Conservation (phyloP, 1,140 invertebrate genomes). For the Thalassaphorura encarpata region DNA sequence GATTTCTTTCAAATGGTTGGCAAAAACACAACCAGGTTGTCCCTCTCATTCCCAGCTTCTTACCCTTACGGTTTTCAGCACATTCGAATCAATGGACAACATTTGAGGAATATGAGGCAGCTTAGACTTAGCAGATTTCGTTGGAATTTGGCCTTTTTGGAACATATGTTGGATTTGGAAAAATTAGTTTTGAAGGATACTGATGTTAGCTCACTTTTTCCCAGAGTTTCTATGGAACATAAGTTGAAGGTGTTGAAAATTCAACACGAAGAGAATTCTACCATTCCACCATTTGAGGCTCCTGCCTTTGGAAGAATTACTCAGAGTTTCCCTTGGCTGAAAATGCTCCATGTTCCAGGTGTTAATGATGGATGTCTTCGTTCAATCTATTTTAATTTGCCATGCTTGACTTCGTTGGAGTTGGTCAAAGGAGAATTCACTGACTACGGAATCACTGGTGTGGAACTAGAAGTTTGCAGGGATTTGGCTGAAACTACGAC, state of each 20-base stretch:
- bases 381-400: slow-evolving; percentile 11
- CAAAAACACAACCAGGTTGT: neutral
- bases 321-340: slow-evolving; percentile 3
- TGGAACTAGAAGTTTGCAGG: slow-evolving; percentile 8
- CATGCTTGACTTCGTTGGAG: slow-evolving; percentile 4
- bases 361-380: slow-evolving; percentile 10
- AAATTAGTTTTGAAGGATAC: neutral
- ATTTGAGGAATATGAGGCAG: neutral
- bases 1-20: neutral
- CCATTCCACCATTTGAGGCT: neutral
- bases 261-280: neutral
- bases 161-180: neutral
- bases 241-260: neutral
- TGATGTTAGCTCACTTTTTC: neutral
- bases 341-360: neutral
- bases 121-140: neutral
- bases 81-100: neutral
- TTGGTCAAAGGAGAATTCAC: slow-evolving; percentile 1
- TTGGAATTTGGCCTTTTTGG: neutral
- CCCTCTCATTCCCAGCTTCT: neutral
- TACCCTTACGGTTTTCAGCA: neutral
- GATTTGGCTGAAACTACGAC: slow-evolving; percentile 15
- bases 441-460: slow-evolving; percentile 6
- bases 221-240: neutral
- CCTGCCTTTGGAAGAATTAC: neutral